Evolutionary conservation across 2,113 vertebrate species (phyloP).

Genomic region (Heterotilapia buettikoferi): DNA sequence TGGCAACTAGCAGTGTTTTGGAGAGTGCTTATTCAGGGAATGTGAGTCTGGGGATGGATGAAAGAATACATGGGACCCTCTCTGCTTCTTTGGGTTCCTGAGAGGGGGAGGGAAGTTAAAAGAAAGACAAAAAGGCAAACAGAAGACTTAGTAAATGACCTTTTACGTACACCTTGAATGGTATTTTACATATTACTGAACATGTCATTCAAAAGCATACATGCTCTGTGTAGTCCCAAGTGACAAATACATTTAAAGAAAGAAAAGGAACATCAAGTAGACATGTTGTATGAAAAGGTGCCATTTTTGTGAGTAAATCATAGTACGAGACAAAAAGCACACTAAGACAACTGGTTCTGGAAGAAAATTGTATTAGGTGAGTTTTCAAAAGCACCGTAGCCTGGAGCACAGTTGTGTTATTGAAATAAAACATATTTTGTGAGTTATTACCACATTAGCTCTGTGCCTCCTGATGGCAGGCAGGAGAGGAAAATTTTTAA

Average conservation of each 20-base stretch:
- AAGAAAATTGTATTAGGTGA: neutral
- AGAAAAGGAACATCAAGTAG: neutral
- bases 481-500: neutral
- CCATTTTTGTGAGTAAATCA: neutral
- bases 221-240: neutral
- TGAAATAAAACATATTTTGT: neutral
- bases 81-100: conserved; percentile 9
- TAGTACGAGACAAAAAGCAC: neutral
- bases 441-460: neutral
- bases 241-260: neutral
- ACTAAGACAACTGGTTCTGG: neutral
- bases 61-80: conserved; percentile 33
- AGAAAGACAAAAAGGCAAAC: neutral
- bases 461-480: neutral
- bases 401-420: neutral
- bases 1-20: conserved; percentile 62
- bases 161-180: neutral
- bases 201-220: neutral
- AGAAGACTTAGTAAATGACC: neutral
- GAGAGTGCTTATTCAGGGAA: conserved; percentile 57
- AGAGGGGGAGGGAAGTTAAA: neutral
- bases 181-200: neutral
- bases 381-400: neutral
- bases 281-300: neutral
- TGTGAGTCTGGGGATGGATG: conserved; percentile 51